These are phyloP conservation scores for Phocides pigmalion DNA, from an alignment of 1,140 invertebrate genomes.

Conservation along the genomic window DNA sequence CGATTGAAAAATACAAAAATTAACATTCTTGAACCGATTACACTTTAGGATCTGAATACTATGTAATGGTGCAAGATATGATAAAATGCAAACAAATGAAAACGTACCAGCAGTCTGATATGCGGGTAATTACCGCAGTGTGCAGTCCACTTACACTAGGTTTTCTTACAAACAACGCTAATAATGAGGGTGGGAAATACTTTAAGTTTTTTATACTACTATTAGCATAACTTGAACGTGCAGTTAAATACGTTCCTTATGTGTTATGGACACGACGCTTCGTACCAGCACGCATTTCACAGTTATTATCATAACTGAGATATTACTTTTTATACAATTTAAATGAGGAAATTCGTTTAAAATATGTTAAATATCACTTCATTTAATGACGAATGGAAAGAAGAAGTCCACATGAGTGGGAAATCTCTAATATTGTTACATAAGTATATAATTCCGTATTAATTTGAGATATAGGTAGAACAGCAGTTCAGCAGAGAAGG, in stretches of 20 bases:
- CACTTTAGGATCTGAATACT: no score
- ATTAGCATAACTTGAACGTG: not conserved
- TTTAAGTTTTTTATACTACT: not conserved
- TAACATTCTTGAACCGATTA: no score
- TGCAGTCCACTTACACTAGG: not conserved
- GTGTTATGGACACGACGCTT: not conserved
- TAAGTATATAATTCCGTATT: no score
- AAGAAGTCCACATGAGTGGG: no score
- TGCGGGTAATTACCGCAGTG: not conserved
- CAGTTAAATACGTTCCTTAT: slow-evolving; percentile 1
- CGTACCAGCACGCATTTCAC: not conserved
- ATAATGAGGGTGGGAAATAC: slow-evolving; percentile 1
- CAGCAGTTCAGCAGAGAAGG: no score
- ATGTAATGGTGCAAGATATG: not conserved
- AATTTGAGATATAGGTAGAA: no score
- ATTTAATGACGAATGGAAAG: no score
- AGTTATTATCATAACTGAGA: not conserved
- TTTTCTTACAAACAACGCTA: not conserved
- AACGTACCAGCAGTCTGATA: not conserved
- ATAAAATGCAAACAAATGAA: no score
- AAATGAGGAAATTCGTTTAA: no score
- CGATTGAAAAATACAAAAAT: no score
- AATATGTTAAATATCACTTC: no score
- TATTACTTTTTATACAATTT: not conserved
- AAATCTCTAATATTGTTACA: no score